Conservation (phyloP, 2,113 vertebrate genomes). For the Leucopsar rothschildi region DNA sequence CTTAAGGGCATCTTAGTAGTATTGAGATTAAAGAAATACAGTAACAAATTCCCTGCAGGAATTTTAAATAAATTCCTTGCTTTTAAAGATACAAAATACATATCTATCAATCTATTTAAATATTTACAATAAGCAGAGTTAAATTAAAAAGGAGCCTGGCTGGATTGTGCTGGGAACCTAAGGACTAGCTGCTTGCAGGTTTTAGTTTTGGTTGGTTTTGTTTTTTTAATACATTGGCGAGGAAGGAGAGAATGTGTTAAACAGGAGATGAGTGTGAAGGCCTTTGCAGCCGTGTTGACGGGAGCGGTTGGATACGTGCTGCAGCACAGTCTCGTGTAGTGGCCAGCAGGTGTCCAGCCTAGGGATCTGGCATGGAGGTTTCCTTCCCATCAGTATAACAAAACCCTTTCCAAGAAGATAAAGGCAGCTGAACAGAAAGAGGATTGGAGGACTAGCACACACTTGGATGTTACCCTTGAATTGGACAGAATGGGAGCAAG, state of each 20-base stretch:
- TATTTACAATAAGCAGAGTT: neutral
- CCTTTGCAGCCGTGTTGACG: fast-evolving
- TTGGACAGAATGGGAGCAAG: neutral
- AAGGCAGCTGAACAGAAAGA: neutral
- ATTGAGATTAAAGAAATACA: neutral
- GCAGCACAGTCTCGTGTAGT: fast-evolving
- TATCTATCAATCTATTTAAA: neutral
- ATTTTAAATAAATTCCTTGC: neutral
- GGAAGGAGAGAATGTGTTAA: neutral
- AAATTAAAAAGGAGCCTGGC: neutral
- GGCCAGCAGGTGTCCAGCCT: neutral
- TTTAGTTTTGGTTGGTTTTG: neutral
- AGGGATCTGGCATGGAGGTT: neutral
- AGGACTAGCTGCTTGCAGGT: neutral
- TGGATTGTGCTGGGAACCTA: neutral
- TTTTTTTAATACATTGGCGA: neutral
- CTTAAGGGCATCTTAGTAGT: neutral
- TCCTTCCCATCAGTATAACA: neutral
- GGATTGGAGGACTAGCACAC: neutral
- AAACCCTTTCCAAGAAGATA: neutral
- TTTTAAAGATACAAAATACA: neutral
- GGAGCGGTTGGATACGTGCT: neutral
- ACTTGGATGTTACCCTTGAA: neutral
- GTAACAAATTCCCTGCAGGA: neutral
- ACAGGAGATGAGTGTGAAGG: neutral